A percentile compares a stretch with the other conserved stretches of the same genome.
These are phyloP conservation scores for Melipona bicolor DNA, from an alignment of 2,888 invertebrate species.

Conservation along the genomic window DNA sequence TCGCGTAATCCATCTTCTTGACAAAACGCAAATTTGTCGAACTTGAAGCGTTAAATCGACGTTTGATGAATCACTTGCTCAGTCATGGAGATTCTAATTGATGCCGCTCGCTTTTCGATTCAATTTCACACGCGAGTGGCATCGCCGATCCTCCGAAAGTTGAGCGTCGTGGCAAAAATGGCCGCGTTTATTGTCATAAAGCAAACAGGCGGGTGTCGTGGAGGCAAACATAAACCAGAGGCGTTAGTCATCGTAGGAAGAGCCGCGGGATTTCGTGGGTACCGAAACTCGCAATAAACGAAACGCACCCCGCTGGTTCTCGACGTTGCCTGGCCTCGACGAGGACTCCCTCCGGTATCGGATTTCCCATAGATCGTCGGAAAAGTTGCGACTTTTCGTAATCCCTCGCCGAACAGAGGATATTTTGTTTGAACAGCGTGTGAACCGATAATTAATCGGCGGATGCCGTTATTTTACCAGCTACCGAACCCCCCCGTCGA, in stretches of 20 bases:
- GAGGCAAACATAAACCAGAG: slow-evolving; percentile 38
- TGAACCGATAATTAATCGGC: slow-evolving; percentile 16
- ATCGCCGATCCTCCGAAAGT: no score
- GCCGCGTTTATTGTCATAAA: slow-evolving; percentile 32
- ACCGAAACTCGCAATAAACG: slow-evolving; percentile 59
- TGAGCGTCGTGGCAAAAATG: slow-evolving; percentile 25
- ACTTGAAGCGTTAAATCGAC: no score
- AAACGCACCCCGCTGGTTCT: slow-evolving; percentile 54
- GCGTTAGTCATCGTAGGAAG: slow-evolving; percentile 63
- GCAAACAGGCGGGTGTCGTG: slow-evolving; percentile 45
- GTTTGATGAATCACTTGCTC: no score
- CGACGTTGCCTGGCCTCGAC: not conserved
- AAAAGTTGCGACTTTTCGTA: slow-evolving; percentile 30
- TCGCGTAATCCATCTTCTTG: no score
- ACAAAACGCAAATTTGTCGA: no score
- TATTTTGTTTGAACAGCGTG: slow-evolving; percentile 21
- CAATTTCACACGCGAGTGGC: no score
- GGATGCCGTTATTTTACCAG: not conserved
- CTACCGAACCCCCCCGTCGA: not conserved
- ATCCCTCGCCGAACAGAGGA: slow-evolving; percentile 43
- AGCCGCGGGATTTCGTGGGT: slow-evolving; percentile 47
- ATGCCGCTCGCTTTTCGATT: no score
- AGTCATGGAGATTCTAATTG: no score
- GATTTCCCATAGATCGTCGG: slow-evolving; percentile 46
- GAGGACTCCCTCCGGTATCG: slow-evolving; percentile 19